phyloP scores from a whole-genome alignment of 2,113 vertebrate species.

The Cinclus mexicanus region DNA sequence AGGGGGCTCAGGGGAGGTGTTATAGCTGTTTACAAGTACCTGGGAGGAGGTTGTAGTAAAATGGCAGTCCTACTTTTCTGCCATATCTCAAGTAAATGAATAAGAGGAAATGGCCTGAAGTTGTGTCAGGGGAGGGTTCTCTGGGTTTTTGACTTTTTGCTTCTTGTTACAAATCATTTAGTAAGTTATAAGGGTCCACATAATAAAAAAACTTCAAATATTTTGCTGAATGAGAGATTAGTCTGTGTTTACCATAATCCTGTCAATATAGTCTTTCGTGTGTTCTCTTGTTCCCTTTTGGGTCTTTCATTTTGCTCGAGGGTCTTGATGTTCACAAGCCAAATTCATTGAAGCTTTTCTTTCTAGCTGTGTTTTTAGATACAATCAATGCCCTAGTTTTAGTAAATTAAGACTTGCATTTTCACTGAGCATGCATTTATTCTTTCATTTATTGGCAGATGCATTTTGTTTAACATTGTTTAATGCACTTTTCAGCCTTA shows the following conservation, averaged over 20 bases:
- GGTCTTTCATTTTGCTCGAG: not conserved
- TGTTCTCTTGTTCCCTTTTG: not conserved
- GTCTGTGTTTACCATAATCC: not conserved
- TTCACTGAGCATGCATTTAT: not conserved
- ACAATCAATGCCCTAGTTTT: not conserved
- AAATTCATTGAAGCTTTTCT: not conserved
- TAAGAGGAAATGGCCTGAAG: not conserved
- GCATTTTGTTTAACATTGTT: not conserved
- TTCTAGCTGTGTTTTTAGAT: not conserved
- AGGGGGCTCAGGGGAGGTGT: rapidly evolving
- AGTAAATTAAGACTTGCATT: not conserved
- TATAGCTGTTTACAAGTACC: not conserved
- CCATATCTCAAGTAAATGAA: not conserved
- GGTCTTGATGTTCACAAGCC: not conserved
- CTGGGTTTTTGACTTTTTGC: not conserved
- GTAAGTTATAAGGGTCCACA: not conserved
- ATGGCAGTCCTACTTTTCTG: not conserved
- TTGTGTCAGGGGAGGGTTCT: not conserved
- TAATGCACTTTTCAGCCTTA: not conserved
- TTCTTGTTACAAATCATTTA: not conserved
- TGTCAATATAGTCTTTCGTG: not conserved
- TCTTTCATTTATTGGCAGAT: not conserved
- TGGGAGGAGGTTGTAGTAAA: not conserved
- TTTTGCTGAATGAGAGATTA: not conserved
- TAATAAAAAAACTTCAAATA: not conserved